These are phyloP conservation scores for Papilio gigon DNA, from an alignment of 2,888 invertebrate species.

Conservation along the genomic window DNA sequence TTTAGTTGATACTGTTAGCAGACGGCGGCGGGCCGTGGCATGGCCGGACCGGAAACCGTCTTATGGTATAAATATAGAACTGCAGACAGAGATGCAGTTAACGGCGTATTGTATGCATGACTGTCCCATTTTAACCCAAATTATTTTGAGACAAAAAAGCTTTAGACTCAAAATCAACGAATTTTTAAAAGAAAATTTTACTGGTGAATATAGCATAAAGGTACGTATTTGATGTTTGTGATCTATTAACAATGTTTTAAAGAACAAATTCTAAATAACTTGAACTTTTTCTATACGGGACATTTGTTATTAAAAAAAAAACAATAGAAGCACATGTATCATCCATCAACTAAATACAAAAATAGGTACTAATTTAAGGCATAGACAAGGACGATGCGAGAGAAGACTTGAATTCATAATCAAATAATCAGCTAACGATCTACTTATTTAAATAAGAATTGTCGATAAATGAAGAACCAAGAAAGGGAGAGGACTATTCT, in stretches of 20 bases:
- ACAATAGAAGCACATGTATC: not conserved
- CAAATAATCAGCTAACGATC: constrained; percentile 28
- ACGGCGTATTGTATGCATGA: constrained; percentile 47
- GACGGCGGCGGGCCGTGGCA: constrained; percentile 51
- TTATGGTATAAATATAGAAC: constrained; percentile 72
- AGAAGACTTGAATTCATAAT: constrained; percentile 44
- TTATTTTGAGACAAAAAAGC: constrained; percentile 21
- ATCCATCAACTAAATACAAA: constrained; percentile 7
- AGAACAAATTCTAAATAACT: not conserved
- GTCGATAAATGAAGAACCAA: not conserved
- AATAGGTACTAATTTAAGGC: constrained; percentile 19
- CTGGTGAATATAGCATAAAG: too few relatives aligned
- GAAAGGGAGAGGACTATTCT: not conserved
- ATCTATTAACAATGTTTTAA: too few relatives aligned
- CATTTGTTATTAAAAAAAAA: too few relatives aligned
- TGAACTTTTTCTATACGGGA: too few relatives aligned
- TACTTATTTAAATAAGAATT: constrained; percentile 16
- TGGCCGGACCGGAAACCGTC: constrained; percentile 72
- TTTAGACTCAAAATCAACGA: constrained; percentile 23
- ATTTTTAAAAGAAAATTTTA: not conserved
- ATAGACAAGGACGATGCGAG: constrained; percentile 25
- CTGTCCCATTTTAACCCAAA: constrained; percentile 31
- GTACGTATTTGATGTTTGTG: too few relatives aligned
- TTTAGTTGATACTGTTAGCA: constrained; percentile 57
- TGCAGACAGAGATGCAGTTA: constrained; percentile 63